Conservation (phyloP, 2,888 invertebrate genomes). For the Drosophila kuntzei region DNA sequence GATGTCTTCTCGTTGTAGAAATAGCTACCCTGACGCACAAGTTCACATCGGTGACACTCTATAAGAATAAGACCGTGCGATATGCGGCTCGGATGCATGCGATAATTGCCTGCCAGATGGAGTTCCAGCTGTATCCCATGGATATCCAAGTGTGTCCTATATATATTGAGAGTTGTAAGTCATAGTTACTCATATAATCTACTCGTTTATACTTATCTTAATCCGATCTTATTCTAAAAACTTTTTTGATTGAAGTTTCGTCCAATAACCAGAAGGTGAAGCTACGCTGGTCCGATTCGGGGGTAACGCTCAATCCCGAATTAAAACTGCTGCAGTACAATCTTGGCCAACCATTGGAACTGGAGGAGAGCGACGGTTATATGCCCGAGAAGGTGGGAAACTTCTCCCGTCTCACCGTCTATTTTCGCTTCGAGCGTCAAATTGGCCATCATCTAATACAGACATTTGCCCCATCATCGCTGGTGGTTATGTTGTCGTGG, state of each 20-base stretch:
- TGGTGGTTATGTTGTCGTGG: slow-evolving; percentile 94
- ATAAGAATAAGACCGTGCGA: slow-evolving; percentile 92
- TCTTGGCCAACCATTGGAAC: slow-evolving; percentile 89
- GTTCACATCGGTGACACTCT: slow-evolving; percentile 92
- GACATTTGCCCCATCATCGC: slow-evolving; percentile 93
- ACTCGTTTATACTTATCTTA: not conserved
- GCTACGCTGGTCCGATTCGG: slow-evolving; percentile 90
- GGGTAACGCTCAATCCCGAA: slow-evolving; percentile 92
- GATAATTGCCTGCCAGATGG: slow-evolving; percentile 94
- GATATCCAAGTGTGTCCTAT: slow-evolving; percentile 94
- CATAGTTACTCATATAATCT: not conserved
- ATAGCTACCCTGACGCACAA: slow-evolving; percentile 92
- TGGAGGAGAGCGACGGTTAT: slow-evolving; percentile 90
- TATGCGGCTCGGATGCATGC: slow-evolving; percentile 94
- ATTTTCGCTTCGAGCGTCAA: slow-evolving; percentile 93
- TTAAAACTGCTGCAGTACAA: slow-evolving; percentile 92
- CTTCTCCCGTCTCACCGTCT: slow-evolving; percentile 91
- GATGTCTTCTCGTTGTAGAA: slow-evolving; percentile 87
- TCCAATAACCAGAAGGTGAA: slow-evolving; percentile 92
- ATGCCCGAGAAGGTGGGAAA: slow-evolving; percentile 93
- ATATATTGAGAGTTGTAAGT: slow-evolving; percentile 94
- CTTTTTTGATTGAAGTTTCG: slow-evolving; percentile 87
- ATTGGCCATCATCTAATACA: slow-evolving; percentile 94
- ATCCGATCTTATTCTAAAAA: not conserved
- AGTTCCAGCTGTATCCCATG: slow-evolving; percentile 94